Conservation (phyloP, 2,113 vertebrate genomes). For the Osmerus mordax region DNA sequence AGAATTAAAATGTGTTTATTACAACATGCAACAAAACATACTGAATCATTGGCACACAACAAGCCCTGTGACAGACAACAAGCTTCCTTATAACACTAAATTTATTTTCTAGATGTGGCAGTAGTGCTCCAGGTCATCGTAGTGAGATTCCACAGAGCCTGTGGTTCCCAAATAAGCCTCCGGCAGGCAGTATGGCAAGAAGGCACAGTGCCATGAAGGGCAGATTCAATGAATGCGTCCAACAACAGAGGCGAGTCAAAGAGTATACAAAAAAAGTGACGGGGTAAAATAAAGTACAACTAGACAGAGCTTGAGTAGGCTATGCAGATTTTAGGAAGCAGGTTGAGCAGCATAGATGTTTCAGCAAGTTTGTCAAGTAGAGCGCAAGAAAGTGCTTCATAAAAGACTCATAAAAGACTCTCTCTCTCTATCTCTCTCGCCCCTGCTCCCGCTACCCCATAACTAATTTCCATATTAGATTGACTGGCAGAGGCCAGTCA, state of each 20-base stretch:
- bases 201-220: neutral
- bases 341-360: no score
- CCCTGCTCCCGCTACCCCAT: conserved; percentile 6
- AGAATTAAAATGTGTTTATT: no score
- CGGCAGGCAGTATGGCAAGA: conserved; percentile 10
- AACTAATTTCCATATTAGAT: conserved; percentile 36
- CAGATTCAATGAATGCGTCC: conserved; percentile 7
- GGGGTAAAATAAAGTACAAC: no score
- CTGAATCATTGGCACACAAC: no score
- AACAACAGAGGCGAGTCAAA: neutral
- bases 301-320: no score
- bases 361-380: neutral
- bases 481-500: no score
- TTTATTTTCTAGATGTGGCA: conserved; percentile 31
- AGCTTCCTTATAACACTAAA: no score
- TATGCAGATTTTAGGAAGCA: neutral
- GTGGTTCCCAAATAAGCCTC: conserved; percentile 15
- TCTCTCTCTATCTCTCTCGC: neutral
- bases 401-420: no score
- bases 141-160: conserved; percentile 45
- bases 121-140: conserved; percentile 53
- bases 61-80: no score
- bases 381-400: neutral
- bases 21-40: no score
- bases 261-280: no score